Percentiles rank a stretch among this genome's conserved stretches.
These are phyloP conservation scores for Heteractis magnifica DNA, from an alignment of 92 coral and sea anemone genomes.

Conservation along the genomic window DNA sequence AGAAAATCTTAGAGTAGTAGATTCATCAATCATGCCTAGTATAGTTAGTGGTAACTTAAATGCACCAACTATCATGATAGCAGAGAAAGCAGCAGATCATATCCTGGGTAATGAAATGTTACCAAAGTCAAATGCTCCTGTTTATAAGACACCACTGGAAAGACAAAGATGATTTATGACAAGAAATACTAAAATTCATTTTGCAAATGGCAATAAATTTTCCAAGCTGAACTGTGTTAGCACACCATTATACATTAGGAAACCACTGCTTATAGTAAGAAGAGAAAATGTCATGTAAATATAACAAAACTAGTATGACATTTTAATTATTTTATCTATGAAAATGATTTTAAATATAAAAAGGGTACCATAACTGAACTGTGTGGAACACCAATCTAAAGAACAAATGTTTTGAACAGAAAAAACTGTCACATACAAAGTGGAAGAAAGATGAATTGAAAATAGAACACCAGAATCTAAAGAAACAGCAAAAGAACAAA, in stretches of 20 bases:
- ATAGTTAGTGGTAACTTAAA: constrained; percentile 71
- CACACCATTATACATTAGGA: no score
- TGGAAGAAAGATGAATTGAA: background rate
- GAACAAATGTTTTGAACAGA: no score
- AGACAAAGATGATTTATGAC: constrained; percentile 33
- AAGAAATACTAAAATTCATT: no score
- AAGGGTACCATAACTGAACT: background rate
- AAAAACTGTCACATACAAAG: background rate
- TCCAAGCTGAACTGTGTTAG: no score
- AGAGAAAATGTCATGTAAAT: no score
- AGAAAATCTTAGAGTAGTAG: constrained; percentile 69
- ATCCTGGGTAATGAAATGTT: constrained; percentile 52
- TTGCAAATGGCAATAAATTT: no score
- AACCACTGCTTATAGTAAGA: no score
- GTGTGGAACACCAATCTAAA: background rate
- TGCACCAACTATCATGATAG: constrained; percentile 82
- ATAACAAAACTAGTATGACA: no score
- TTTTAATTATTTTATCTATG: no score
- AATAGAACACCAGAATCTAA: no score
- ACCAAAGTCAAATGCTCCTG: constrained; percentile 65
- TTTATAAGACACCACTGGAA: constrained; percentile 63
- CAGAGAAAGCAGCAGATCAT: constrained; percentile 73
- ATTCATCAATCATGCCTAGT: constrained; percentile 77
- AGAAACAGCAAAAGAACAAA: no score
- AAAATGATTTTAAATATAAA: no score